These are phyloP conservation scores for Stomorhina lunata DNA, from an alignment of 2,888 invertebrate genomes.

Conservation along the genomic window DNA sequence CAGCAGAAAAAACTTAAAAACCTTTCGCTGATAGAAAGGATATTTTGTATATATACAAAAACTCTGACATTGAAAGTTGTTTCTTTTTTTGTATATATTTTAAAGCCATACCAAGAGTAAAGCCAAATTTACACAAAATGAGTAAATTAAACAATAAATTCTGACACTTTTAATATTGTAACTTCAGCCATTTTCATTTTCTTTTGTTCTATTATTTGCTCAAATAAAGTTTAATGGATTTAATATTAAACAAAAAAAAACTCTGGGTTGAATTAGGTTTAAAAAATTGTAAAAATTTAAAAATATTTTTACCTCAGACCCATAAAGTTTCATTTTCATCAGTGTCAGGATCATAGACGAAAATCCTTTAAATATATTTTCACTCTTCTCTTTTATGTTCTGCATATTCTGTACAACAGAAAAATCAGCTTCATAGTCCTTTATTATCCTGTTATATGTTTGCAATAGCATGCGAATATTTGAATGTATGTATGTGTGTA, in stretches of 20 bases:
- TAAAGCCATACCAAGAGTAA: neutral
- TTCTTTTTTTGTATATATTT: neutral
- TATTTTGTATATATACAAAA: neutral
- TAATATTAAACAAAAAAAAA: too few relatives aligned
- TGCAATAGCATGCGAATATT: neutral
- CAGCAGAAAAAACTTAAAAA: constrained; percentile 47
- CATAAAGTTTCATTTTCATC: neutral
- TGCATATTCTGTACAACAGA: neutral
- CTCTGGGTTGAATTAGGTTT: too few relatives aligned
- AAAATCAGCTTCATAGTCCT: neutral
- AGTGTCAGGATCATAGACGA: neutral
- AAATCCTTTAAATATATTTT: constrained; percentile 4
- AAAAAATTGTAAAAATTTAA: too few relatives aligned
- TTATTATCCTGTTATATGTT: constrained; percentile 23
- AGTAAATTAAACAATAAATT: constrained; percentile 62
- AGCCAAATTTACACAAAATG: constrained; percentile 20
- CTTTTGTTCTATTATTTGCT: neutral
- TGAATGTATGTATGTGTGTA: neutral
- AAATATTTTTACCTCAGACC: neutral
- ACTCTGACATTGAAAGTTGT: constrained; percentile 42
- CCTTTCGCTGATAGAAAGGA: constrained; percentile 4
- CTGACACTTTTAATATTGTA: constrained; percentile 67
- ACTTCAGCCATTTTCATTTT: too few relatives aligned
- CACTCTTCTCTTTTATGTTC: neutral
- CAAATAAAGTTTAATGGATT: neutral